Evolutionary conservation across 2,888 invertebrate genomes (phyloP).

Genomic region (Dryomyza anilis): DNA sequence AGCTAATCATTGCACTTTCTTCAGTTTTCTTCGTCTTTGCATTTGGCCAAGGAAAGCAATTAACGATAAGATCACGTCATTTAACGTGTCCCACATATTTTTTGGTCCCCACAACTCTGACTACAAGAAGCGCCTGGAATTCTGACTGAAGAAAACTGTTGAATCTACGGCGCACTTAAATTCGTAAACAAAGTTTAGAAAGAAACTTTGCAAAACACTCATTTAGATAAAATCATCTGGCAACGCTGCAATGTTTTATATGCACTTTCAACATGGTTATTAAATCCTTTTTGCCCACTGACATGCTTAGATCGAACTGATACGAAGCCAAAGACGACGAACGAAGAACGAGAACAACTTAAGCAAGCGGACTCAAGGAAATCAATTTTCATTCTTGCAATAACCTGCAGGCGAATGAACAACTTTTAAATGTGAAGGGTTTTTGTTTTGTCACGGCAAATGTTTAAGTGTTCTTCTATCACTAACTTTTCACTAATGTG

Average conservation of each 20-base stretch:
- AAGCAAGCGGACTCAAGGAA: conserved; percentile 5
- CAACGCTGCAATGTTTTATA: neutral
- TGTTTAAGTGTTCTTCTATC: no score
- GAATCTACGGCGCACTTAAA: neutral
- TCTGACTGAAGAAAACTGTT: neutral
- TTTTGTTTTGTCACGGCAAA: no score
- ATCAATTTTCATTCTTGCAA: conserved; percentile 13
- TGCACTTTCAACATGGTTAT: conserved; percentile 17
- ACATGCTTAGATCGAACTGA: conserved; percentile 23
- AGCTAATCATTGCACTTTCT: neutral
- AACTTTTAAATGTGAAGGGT: no score
- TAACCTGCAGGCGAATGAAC: neutral
- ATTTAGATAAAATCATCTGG: conserved; percentile 20
- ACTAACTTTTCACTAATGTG: no score
- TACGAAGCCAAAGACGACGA: neutral
- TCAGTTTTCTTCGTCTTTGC: neutral
- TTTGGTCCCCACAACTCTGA: neutral
- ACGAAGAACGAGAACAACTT: neutral
- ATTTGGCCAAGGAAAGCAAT: conserved; percentile 16
- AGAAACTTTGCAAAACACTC: conserved; percentile 12
- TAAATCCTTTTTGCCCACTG: conserved; percentile 19
- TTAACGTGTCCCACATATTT: neutral
- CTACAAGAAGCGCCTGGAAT: neutral
- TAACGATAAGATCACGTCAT: conserved; percentile 23
- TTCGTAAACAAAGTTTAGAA: conserved; percentile 10